Conservation (phyloP, 2,797 vertebrate species). For the Bryconaethiops microstoma region DNA sequence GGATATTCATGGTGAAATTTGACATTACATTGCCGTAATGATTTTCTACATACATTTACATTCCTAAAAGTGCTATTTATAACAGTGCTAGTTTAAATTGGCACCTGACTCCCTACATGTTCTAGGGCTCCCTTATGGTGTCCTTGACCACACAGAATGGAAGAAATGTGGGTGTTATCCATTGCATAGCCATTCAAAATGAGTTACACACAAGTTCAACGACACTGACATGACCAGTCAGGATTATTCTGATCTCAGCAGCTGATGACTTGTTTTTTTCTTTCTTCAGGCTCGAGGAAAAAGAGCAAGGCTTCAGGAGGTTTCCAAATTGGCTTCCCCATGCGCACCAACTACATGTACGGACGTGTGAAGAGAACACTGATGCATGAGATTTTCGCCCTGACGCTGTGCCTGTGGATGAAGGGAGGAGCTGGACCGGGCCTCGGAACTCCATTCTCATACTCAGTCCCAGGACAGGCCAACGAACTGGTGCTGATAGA, state of each 20-base stretch:
- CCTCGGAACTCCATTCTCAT: conserved; percentile 87
- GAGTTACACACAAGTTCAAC: no score
- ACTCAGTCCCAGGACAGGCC: conserved; percentile 84
- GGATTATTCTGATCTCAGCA: background rate
- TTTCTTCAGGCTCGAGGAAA: conserved; percentile 57
- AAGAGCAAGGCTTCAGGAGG: conserved; percentile 66
- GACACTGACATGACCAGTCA: no score
- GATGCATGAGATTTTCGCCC: conserved; percentile 81
- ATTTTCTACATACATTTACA: background rate
- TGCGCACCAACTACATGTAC: conserved; percentile 87
- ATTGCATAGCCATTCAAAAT: no score
- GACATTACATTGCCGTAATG: background rate
- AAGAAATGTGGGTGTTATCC: no score
- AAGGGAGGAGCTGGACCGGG: conserved; percentile 74
- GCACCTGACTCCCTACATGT: background rate
- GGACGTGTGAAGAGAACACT: conserved; percentile 80
- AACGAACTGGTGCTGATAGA: conserved; percentile 88
- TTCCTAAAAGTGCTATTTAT: background rate
- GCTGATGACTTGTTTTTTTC: background rate
- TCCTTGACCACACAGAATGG: no score
- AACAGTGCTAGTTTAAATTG: background rate
- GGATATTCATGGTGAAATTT: no score
- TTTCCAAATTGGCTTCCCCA: conserved; percentile 86
- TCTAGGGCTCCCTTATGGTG: background rate
- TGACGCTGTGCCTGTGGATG: conserved; percentile 87